These are phyloP conservation scores for Drosophila flavopinicola DNA, from an alignment of 2,888 invertebrate genomes.

Conservation along the genomic window DNA sequence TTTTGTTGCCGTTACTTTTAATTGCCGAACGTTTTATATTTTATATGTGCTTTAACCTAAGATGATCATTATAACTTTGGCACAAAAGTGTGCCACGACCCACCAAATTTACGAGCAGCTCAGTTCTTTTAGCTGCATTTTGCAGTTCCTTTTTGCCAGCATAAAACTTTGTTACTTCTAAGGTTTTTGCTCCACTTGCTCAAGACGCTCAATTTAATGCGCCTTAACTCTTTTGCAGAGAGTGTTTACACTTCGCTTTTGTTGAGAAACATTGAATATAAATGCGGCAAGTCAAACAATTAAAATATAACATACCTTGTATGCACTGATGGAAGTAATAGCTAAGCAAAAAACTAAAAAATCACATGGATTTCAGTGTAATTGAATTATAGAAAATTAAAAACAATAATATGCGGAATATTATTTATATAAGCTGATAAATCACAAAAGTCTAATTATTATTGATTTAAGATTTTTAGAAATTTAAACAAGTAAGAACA, in stretches of 20 bases:
- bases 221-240: neutral
- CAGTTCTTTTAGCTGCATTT: constrained; percentile 7
- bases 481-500: no score
- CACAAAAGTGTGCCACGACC: constrained; percentile 19
- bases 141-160: constrained; percentile 7
- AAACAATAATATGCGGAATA: no score
- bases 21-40: constrained; percentile 43
- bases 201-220: constrained; percentile 28
- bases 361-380: no score
- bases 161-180: constrained; percentile 14
- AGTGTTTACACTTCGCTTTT: constrained; percentile 9
- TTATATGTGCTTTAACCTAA: constrained; percentile 23
- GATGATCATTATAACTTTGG: constrained; percentile 35
- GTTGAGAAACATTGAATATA: neutral
- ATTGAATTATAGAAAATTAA: no score
- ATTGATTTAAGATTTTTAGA: no score
- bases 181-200: constrained; percentile 13
- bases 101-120: constrained; percentile 20
- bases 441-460: no score
- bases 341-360: no score
- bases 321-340: no score
- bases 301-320: constrained; percentile 2
- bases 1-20: constrained; percentile 41
- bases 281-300: neutral
- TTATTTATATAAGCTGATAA: neutral